A percentile compares a stretch with the other conserved stretches of the same genome.
Evolutionary conservation across 2,113 vertebrate genomes (phyloP).

Genomic region (Solea senegalensis): DNA sequence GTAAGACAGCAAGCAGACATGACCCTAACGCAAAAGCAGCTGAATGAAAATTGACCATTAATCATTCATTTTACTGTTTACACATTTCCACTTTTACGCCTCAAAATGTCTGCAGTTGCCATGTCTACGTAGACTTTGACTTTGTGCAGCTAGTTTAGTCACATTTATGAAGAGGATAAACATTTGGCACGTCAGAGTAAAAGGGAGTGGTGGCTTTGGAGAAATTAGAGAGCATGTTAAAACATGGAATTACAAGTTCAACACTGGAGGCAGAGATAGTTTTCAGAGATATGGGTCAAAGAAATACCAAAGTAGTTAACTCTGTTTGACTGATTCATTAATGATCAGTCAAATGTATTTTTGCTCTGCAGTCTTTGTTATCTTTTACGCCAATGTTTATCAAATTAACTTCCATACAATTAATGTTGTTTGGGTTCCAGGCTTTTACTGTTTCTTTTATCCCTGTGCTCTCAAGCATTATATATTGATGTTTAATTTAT

Average conservation of each 20-base stretch:
- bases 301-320: neutral
- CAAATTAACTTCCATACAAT: neutral
- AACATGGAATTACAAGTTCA: neutral
- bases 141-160: neutral
- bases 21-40: too few relatives aligned
- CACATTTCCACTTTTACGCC: neutral
- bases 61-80: neutral
- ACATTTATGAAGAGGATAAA: neutral
- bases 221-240: neutral
- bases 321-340: too few relatives aligned
- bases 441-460: neutral
- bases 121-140: neutral
- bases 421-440: neutral
- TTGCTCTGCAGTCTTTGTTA: neutral
- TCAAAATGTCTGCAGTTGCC: neutral
- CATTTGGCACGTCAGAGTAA: neutral
- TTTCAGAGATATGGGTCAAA: neutral
- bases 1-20: too few relatives aligned
- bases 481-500: constrained; percentile 15
- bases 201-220: neutral
- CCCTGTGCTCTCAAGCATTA: neutral
- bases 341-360: too few relatives aligned
- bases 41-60: neutral
- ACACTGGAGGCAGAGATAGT: neutral
- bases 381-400: too few relatives aligned